Conservation (phyloP, 2,797 vertebrate genomes). For the Amblyopsis hoosieri region DNA sequence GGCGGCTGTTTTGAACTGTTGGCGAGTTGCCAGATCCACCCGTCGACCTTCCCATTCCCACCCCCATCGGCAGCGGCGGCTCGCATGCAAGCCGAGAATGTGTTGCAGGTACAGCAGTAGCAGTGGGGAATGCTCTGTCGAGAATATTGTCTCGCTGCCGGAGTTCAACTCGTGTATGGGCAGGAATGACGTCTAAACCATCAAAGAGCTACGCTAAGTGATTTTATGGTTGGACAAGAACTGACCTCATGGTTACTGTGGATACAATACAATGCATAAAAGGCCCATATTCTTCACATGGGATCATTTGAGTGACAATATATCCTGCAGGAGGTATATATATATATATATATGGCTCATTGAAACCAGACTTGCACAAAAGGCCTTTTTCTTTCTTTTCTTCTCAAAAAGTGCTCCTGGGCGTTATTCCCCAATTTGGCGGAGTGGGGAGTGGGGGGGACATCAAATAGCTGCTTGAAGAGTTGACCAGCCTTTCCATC, state of each 20-base stretch:
- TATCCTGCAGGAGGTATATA: not conserved
- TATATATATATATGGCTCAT: not conserved
- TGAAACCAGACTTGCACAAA: conserved; percentile 13
- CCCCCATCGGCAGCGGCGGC: conserved; percentile 33
- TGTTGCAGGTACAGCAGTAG: conserved; percentile 8
- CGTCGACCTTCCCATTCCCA: conserved; percentile 11
- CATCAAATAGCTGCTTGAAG: conserved; percentile 60
- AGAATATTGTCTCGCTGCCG: not conserved
- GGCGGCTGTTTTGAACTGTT: conserved; percentile 29
- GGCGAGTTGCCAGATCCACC: conserved; percentile 54
- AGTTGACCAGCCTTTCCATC: conserved; percentile 48
- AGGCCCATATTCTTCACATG: not conserved
- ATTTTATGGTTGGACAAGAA: conserved; percentile 5
- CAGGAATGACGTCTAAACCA: conserved; percentile 9
- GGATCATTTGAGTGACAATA: conserved; percentile 1
- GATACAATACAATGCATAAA: conserved; percentile 3
- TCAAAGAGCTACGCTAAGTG: not conserved
- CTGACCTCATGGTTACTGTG: not conserved
- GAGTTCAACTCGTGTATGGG: conserved; percentile 5
- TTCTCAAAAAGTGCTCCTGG: conserved; percentile 19
- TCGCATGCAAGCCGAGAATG: conserved; percentile 36
- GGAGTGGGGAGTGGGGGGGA: conserved; percentile 21
- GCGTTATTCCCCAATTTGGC: too few species aligned
- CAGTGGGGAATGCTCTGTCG: too few species aligned
- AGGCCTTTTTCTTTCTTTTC: not conserved